A percentile compares a stretch with the other conserved stretches of the same genome.
These are phyloP conservation scores for Oreamnos americanus DNA, from an alignment of 2,113 vertebrate genomes.

Conservation along the genomic window DNA sequence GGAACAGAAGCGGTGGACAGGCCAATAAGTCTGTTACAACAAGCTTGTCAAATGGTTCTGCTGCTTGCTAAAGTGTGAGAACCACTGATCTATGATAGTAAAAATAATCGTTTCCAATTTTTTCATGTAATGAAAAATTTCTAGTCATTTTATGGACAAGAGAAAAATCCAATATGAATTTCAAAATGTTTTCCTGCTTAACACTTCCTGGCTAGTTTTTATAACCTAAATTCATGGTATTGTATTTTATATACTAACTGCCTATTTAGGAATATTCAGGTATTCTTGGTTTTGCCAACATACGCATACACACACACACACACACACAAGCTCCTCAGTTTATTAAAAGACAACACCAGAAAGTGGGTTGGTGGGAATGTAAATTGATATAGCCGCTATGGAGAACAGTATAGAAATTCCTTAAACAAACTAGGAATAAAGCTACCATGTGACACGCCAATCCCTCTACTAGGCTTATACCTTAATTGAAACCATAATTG, in stretches of 20 bases:
- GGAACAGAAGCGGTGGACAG: neutral
- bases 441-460: neutral
- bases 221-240: neutral
- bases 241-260: neutral
- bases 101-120: neutral
- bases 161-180: neutral
- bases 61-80: neutral
- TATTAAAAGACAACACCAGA: neutral
- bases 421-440: neutral
- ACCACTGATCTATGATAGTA: neutral
- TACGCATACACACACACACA: neutral
- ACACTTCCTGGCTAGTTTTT: neutral
- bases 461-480: neutral
- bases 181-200: neutral
- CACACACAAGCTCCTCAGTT: neutral
- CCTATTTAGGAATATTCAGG: neutral
- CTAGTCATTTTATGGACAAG: neutral
- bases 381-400: accelerated
- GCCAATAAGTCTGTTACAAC: neutral
- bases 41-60: neutral
- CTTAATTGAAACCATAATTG: neutral
- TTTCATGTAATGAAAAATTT: neutral
- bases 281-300: neutral
- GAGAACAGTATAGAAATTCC: neutral
- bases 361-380: neutral